Conservation (phyloP, 2,888 invertebrate species). For the Troides oblongomaculatus region DNA sequence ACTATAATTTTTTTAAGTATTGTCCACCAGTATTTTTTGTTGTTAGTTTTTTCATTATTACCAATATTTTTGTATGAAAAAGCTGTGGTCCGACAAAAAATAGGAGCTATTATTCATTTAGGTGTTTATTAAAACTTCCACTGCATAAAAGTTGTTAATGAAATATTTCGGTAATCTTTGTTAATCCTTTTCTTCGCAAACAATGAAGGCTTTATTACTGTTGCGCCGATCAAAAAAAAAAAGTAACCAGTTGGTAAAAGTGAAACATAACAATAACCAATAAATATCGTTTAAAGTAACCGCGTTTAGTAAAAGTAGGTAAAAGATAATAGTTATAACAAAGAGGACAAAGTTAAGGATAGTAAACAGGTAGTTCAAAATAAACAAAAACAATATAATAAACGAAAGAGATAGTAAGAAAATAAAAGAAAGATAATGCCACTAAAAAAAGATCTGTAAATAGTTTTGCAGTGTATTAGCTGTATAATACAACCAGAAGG, state of each 20-base stretch:
- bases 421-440: too few relatives aligned
- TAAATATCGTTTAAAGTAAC: slow-evolving; percentile 46
- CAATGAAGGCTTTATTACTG: slow-evolving; percentile 48
- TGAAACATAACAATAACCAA: slow-evolving; percentile 51
- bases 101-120: too few relatives aligned
- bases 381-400: too few relatives aligned
- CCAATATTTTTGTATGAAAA: too few relatives aligned
- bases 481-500: too few relatives aligned
- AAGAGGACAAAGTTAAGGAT: slow-evolving; percentile 42
- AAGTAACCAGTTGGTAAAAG: slow-evolving; percentile 8
- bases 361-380: slow-evolving; percentile 36
- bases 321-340: slow-evolving; percentile 47
- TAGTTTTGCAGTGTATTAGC: too few relatives aligned
- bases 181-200: slow-evolving; percentile 53
- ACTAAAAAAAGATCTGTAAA: too few relatives aligned
- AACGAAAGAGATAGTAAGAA: too few relatives aligned
- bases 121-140: neutral
- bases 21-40: too few relatives aligned
- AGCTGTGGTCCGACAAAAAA: too few relatives aligned
- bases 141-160: slow-evolving; percentile 1
- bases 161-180: slow-evolving; percentile 33
- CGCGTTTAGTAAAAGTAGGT: slow-evolving; percentile 46
- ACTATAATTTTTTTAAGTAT: too few relatives aligned
- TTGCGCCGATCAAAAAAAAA: slow-evolving; percentile 14
- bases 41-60: too few relatives aligned